Evolutionary conservation across 2,797 vertebrate species (phyloP), one percentile per base, ranked within the genome.

Genomic region (Tapirus indicus): DNA sequence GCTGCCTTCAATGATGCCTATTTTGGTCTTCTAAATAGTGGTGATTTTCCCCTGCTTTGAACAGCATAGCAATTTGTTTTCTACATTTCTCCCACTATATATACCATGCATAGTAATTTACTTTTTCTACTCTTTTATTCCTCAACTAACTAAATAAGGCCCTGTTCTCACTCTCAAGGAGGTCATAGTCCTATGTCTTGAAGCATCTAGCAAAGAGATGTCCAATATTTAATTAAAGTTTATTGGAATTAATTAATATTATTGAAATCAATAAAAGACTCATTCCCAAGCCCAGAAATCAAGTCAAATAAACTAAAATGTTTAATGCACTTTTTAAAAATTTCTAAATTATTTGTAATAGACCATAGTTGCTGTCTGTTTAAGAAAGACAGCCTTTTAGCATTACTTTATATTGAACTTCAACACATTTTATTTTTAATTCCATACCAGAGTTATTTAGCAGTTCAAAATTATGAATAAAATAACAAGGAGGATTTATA

Each of bases 1-100:
- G 78, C 60, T 88, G 47, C 66, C 75, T 71, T 96, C 90, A 95
- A 6, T 72, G 71, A 89, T 94, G 71, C 77, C 75, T 93, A 88
- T 96, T 97, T 97, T 85, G 75, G 83, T 95, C 80, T 97, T 94
- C 79, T 71, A 85, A 96, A 97, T 92, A 95, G 95, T 95, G 83
- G 87, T 92, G 94, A 95, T 97, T 96, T 97, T 54, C 75, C 23
- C 41, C 23, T 54, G 20, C 83, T 89, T 84, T 95, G 94, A 96
- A 79, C 78, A 96, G 79, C 89, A 93, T 41, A 93, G 75, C 87
- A 90, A 97, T 97, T 97, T 97, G 79, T 92, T 96, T 93, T 95
- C 88, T 97, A 79, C 71, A 82, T 96, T 95, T 98, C 60, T 92
- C 25, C 66, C 66, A 92, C 27, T 66, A 47, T 94, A 47, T 93